A percentile compares a stretch with the other conserved stretches of the same genome.
phyloP scores from a whole-genome alignment of 1,140 invertebrate species.

The Bombus superbus region DNA sequence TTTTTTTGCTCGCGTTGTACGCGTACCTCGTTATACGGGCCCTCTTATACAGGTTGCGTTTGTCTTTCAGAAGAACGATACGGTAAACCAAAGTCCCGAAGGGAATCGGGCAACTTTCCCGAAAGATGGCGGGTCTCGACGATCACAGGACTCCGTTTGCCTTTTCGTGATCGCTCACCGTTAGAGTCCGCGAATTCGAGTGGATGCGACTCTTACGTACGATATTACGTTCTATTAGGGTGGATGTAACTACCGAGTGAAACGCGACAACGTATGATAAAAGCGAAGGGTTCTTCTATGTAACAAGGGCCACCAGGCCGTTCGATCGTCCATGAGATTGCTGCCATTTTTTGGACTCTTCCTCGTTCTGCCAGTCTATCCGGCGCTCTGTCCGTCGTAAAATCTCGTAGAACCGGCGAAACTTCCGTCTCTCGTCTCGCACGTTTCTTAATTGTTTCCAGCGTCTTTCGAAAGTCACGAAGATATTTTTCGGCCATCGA shows the following conservation, averaged over 20 bases:
- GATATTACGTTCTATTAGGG: conserved; percentile 82
- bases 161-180: conserved; percentile 78
- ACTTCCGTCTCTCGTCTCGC: too few species aligned
- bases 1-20: neutral
- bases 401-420: too few species aligned
- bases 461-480: too few species aligned
- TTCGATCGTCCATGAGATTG: neutral
- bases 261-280: conserved; percentile 79
- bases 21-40: too few species aligned
- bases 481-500: too few species aligned
- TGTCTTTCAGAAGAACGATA: neutral
- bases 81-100: neutral
- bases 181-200: conserved; percentile 80
- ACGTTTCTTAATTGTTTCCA: too few species aligned
- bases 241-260: conserved; percentile 79
- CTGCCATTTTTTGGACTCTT: neutral
- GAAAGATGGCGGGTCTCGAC: neutral
- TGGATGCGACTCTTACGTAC: conserved; percentile 77
- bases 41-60: neutral
- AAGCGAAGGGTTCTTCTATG: conserved; percentile 59
- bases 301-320: neutral
- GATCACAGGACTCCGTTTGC: neutral
- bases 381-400: too few species aligned
- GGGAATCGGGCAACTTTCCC: conserved; percentile 3
- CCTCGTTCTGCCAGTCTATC: too few species aligned